A percentile compares a stretch with the other conserved stretches of the same genome.
phyloP scores from a whole-genome alignment of 2,888 invertebrate species.

The Torymus aiolomorphi region DNA sequence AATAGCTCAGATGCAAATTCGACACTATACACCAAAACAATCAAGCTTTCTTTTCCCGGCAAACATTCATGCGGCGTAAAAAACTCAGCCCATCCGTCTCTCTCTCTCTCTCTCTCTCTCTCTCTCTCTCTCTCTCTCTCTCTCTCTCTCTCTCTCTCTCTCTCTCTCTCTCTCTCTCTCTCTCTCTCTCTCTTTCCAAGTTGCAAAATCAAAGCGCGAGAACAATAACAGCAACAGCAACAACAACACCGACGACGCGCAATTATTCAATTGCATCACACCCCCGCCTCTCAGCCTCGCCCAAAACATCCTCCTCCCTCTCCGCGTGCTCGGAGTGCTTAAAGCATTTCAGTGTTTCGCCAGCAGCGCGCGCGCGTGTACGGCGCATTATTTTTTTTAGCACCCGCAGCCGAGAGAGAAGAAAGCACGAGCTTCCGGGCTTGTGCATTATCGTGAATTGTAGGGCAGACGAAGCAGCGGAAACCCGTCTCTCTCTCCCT shows the following conservation, averaged over 20 bases:
- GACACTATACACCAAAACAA: no score
- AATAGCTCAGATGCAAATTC: no score
- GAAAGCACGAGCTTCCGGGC: conserved; percentile 41
- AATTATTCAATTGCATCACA: conserved; percentile 18
- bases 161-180: no score
- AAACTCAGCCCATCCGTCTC: no score
- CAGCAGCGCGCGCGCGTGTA: background rate
- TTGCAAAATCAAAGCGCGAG: no score
- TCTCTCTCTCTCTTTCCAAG: no score
- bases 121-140: no score
- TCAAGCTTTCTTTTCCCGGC: no score
- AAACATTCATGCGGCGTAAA: no score
- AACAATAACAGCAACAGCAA: background rate
- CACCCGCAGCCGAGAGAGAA: background rate
- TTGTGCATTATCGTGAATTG: conserved; percentile 45
- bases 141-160: no score
- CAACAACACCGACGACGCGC: background rate
- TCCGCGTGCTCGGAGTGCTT: conserved; percentile 34
- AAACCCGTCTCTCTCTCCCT: conserved; percentile 27
- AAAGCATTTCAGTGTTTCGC: conserved; percentile 52
- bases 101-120: no score
- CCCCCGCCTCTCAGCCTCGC: background rate
- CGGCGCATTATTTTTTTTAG: conserved; percentile 21
- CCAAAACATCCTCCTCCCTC: conserved; percentile 44
- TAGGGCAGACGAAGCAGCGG: conserved; percentile 43